A percentile compares a stretch with the other conserved stretches of the same genome.
Evolutionary conservation across 2,113 vertebrate species (phyloP).

Genomic region (Danionella cerebrum): DNA sequence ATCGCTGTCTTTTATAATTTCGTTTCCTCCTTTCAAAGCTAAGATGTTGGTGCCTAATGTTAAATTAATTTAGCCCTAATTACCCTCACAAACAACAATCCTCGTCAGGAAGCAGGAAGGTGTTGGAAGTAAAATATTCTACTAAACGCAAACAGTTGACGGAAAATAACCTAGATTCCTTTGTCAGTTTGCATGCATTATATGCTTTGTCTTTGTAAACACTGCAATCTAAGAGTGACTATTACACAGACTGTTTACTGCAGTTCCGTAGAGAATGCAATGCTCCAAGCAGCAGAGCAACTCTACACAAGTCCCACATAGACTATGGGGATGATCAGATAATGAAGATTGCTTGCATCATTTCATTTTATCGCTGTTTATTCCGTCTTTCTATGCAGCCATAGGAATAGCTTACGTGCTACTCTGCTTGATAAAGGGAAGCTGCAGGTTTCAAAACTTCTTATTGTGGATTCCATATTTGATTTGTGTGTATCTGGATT

Average conservation of each 20-base stretch:
- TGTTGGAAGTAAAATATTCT: background rate
- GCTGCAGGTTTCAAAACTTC: no score
- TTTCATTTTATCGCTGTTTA: slow-evolving; percentile 13
- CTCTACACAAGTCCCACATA: background rate
- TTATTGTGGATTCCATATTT: no score
- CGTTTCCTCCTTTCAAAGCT: background rate
- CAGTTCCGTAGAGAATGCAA: background rate
- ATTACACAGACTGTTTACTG: no score
- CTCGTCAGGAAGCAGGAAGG: background rate
- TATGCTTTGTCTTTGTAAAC: background rate
- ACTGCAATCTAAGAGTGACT: background rate
- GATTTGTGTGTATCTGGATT: background rate
- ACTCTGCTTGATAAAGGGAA: background rate
- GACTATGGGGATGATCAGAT: background rate
- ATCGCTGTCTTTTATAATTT: background rate
- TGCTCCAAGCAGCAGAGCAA: background rate
- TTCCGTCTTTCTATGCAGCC: background rate
- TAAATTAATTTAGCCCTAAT: background rate
- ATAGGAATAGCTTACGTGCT: background rate
- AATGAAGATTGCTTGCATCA: slow-evolving; percentile 15
- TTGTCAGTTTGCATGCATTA: background rate
- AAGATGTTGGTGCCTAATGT: background rate
- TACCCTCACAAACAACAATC: background rate
- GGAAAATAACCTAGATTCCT: background rate
- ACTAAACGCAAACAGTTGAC: background rate